phyloP scores from a whole-genome alignment of 64 coral and sea anemone species.

The Pachyseris speciosa region DNA sequence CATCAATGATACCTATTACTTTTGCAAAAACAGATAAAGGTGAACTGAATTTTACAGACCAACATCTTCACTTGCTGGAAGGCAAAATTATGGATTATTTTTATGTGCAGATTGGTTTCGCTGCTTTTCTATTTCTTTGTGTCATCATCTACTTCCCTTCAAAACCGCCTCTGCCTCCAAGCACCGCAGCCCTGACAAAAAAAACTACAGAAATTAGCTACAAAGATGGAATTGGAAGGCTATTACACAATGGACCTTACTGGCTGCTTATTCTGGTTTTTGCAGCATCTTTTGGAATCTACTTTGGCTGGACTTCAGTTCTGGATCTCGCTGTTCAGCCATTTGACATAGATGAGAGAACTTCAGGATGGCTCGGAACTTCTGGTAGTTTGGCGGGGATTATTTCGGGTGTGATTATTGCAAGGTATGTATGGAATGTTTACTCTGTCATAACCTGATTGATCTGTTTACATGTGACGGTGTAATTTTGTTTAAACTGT shows the following conservation, averaged over 20 bases:
- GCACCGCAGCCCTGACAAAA: slow-evolving; percentile 20
- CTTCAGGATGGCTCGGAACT: slow-evolving; percentile 66
- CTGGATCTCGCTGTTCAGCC: slow-evolving; percentile 64
- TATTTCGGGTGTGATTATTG: slow-evolving; percentile 65
- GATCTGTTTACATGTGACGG: background rate
- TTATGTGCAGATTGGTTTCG: slow-evolving; percentile 43
- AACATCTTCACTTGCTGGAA: slow-evolving; percentile 16
- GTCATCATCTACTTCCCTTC: slow-evolving; percentile 69
- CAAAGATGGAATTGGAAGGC: slow-evolving; percentile 15
- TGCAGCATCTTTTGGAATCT: slow-evolving; percentile 43
- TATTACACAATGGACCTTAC: slow-evolving; percentile 44
- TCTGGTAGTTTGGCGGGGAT: slow-evolving; percentile 32
- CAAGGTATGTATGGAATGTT: no score
- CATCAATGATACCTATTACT: slow-evolving; percentile 40
- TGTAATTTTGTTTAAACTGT: no score
- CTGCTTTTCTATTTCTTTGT: slow-evolving; percentile 31
- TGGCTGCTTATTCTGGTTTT: slow-evolving; percentile 61
- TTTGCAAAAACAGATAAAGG: background rate
- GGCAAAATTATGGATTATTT: slow-evolving; percentile 53
- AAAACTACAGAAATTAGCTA: slow-evolving; percentile 30
- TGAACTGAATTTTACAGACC: slow-evolving; percentile 16
- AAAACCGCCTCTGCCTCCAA: slow-evolving; percentile 70
- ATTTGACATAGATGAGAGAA: slow-evolving; percentile 55
- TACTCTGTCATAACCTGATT: background rate
- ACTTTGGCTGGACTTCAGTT: slow-evolving; percentile 66